A percentile compares a stretch with the other conserved stretches of the same genome.
Evolutionary conservation across 2,113 vertebrate species (phyloP).

Genomic region (Chrysochloris asiatica): DNA sequence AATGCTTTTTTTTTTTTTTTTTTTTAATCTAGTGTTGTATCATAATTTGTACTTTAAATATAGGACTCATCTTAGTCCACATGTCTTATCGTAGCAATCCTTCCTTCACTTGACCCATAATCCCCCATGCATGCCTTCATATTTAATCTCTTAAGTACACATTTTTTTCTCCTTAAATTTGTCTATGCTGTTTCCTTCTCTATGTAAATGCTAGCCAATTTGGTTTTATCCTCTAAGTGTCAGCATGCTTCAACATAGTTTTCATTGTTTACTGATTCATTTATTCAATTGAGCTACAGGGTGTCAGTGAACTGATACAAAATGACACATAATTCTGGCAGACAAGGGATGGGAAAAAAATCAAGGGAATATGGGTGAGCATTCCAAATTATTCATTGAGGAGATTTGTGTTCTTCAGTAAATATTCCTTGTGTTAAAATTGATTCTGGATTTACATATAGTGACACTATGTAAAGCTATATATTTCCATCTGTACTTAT

Average conservation of each 20-base stretch:
- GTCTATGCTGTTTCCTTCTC: not conserved
- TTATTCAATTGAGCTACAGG: slow-evolving; percentile 52
- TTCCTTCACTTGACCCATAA: not conserved
- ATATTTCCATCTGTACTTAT: slow-evolving; percentile 71
- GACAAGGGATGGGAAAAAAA: slow-evolving; percentile 26
- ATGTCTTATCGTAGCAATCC: not conserved
- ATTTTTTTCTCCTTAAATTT: no score
- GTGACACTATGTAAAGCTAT: slow-evolving; percentile 10
- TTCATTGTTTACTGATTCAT: slow-evolving; percentile 69
- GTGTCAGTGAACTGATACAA: slow-evolving; percentile 45
- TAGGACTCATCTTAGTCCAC: not conserved
- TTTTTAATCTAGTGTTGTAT: not conserved
- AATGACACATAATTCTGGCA: slow-evolving; percentile 19
- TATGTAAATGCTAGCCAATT: slow-evolving; percentile 26
- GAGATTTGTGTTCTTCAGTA: slow-evolving; percentile 28
- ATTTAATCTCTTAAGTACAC: not conserved
- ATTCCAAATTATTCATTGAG: slow-evolving; percentile 20
- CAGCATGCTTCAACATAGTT: slow-evolving; percentile 56
- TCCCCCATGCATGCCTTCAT: not conserved
- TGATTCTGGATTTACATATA: slow-evolving; percentile 60
- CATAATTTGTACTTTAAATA: not conserved
- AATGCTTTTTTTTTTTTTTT: not conserved
- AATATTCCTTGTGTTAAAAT: slow-evolving; percentile 58
- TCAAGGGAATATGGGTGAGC: not conserved
- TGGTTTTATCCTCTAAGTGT: slow-evolving; percentile 57